Evolutionary conservation across 2,113 vertebrate species (phyloP), one percentile per base, ranked within the genome.

Genomic region (Xyliphius kryptos): DNA sequence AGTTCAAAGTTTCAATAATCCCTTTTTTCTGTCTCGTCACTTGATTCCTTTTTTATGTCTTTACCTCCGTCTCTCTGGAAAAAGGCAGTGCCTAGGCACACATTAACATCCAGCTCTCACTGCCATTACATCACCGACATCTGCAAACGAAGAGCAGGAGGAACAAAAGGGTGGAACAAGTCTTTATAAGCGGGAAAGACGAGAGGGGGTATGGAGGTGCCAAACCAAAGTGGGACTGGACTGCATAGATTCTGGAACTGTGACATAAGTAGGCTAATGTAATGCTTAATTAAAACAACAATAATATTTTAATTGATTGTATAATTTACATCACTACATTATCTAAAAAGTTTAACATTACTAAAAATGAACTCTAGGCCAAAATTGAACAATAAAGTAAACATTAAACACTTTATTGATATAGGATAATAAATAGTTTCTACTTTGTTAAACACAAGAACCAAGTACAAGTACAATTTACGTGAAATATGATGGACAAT

Each of bases 41-140:
- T 64, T 47, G 43, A 26, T 62, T 40, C 15, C 50, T 49, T 3
- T 32, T 32, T 32, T 32, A 32, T 5, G 1, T 64, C 50, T 59
- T 55, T 50, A 12, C 16, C 19, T 46, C n/a, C 5, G 61, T 73
- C 17, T 62, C 66, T 49, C 13, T 49, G 36, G 59, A 54, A 43
- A 46, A 41, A 65, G 15, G 51, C 58, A 49, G 51, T 19, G 41
- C 43, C 17, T 26, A 19, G 38, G 11, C 48, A 15, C 17, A 41
- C 44, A 50, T 54, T 56, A 56, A 48, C 40, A 54, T 19, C 56
- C 20, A 38, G n/a, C 57, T 14, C 17, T 38, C 40, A 17, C n/a
- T 57, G 21, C 32, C 19, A 48, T 73, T 54, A 63, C 14, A 55
- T 53, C 43, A 59, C 49, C 41, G 32, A 50, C 72, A 70, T 63